A percentile compares a stretch with the other conserved stretches of the same genome.
These are phyloP conservation scores for Euleptes europaea DNA, from an alignment of 2,113 vertebrate species.

Conservation along the genomic window DNA sequence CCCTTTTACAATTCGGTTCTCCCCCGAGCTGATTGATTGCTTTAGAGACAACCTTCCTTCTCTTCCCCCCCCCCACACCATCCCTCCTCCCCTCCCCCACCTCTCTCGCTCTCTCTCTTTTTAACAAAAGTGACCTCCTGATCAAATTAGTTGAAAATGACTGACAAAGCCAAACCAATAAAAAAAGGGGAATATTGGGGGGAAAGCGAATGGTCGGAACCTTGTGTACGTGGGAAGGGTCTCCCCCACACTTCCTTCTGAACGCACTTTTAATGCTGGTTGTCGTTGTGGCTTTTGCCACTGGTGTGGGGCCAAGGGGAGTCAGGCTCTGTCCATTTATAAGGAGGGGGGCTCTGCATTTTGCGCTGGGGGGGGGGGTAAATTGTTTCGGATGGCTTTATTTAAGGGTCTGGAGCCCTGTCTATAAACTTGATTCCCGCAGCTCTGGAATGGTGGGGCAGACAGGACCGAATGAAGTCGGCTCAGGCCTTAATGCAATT, in stretches of 20 bases:
- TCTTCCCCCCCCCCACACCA: neutral
- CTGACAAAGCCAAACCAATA: constrained; percentile 22
- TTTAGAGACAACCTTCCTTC: neutral
- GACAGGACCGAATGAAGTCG: neutral
- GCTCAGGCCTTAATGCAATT: neutral
- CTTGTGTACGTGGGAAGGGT: neutral
- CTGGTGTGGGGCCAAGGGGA: neutral
- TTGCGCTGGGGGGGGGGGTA: neutral
- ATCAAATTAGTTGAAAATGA: constrained; percentile 31
- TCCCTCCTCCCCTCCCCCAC: neutral
- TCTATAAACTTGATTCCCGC: neutral
- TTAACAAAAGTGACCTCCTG: constrained; percentile 26
- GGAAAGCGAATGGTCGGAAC: neutral
- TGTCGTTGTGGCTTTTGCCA: neutral
- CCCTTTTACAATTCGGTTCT: constrained; percentile 11
- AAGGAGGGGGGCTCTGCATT: neutral
- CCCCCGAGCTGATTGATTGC: neutral
- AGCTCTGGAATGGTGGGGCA: neutral
- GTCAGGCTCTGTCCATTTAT: neutral
- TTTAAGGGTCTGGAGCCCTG: neutral
- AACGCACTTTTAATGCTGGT: neutral
- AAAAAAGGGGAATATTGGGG: neutral
- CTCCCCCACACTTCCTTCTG: neutral
- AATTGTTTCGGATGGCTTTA: neutral
- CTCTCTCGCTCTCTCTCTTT: neutral